Evolutionary conservation across 2,888 invertebrate genomes (phyloP).

Genomic region (Nomada fucata): DNA sequence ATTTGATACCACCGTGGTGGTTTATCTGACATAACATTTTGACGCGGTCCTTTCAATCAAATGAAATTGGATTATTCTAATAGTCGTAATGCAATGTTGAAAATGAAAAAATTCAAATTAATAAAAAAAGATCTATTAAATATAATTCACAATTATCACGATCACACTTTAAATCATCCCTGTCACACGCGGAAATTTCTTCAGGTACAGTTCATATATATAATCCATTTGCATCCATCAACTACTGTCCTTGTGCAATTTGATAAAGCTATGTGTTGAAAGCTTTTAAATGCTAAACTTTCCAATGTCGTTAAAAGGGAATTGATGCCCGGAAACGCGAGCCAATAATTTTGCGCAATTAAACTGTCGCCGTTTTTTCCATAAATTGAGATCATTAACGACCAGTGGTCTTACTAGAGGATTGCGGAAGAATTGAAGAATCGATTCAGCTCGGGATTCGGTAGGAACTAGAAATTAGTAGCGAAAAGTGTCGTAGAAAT

Average conservation of each 20-base stretch:
- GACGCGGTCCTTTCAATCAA: too few relatives aligned
- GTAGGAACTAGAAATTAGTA: too few relatives aligned
- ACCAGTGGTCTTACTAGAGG: not conserved
- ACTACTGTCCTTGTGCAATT: not conserved
- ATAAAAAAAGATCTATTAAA: too few relatives aligned
- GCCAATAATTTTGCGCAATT: constrained; percentile 10
- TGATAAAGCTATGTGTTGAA: not conserved
- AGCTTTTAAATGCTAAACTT: constrained; percentile 23
- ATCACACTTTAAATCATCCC: too few relatives aligned
- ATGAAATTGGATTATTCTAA: too few relatives aligned
- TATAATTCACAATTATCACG: too few relatives aligned
- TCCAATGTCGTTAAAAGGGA: not conserved
- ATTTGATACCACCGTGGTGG: too few relatives aligned
- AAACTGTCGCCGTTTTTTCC: constrained; percentile 13
- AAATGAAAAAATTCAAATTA: too few relatives aligned
- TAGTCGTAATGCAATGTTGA: too few relatives aligned
- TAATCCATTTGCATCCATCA: not conserved
- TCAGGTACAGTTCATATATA: too few relatives aligned
- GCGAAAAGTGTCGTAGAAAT: not conserved
- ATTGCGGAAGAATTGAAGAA: not conserved
- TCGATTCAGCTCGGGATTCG: not conserved
- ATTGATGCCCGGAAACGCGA: constrained; percentile 26
- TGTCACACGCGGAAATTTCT: too few relatives aligned
- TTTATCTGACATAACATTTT: too few relatives aligned
- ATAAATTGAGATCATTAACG: constrained; percentile 27